Evolutionary conservation across 2,113 vertebrate species (phyloP).

Genomic region (Tachycineta bicolor): DNA sequence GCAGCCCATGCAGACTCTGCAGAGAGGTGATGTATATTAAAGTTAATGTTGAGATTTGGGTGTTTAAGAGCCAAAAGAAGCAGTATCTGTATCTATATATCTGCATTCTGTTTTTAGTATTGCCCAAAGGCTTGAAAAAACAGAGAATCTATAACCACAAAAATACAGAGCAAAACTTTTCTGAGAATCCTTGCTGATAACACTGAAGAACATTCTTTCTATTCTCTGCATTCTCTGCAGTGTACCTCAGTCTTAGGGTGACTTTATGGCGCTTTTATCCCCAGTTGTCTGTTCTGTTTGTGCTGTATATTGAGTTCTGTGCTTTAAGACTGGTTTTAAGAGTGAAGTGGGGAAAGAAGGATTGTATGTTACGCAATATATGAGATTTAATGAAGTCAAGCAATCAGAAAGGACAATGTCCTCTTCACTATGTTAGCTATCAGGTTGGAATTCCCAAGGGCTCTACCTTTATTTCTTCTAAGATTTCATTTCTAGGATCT

Average conservation of each 20-base stretch:
- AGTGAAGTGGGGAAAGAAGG: too few relatives aligned
- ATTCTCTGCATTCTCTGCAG: not conserved
- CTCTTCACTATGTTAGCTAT: not conserved
- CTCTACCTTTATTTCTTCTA: not conserved
- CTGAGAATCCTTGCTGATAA: not conserved
- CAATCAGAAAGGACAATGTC: not conserved
- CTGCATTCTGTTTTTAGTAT: not conserved
- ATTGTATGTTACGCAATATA: not conserved
- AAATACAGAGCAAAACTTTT: not conserved
- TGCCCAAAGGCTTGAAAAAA: not conserved
- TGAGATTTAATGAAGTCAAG: not conserved
- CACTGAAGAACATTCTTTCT: not conserved
- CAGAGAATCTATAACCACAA: not conserved
- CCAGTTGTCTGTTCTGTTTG: too few relatives aligned
- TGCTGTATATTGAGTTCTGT: too few relatives aligned
- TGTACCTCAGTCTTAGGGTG: not conserved
- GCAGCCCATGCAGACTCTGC: not conserved
- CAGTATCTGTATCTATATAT: not conserved
- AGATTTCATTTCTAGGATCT: not conserved
- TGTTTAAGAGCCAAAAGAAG: not conserved
- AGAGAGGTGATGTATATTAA: not conserved
- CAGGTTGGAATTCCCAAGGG: not conserved
- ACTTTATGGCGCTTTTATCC: too few relatives aligned
- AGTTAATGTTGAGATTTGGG: not conserved
- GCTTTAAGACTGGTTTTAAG: too few relatives aligned